Conservation (phyloP, 2,888 invertebrate genomes). For the Philereme vetulata region DNA sequence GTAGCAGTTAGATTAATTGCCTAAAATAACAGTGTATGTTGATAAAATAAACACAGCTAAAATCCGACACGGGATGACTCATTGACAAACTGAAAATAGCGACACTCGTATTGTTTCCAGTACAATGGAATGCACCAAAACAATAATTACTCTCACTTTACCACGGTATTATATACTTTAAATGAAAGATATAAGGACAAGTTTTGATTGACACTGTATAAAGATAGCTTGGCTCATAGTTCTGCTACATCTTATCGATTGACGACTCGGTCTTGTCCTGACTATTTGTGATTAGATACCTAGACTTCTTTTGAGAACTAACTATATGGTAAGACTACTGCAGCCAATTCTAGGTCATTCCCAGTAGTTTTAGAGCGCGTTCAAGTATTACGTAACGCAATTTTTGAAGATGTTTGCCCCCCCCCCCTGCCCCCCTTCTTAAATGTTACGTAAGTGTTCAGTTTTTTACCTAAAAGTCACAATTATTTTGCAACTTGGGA, state of each 20-base stretch:
- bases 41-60: conserved; percentile 37
- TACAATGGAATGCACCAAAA: conserved; percentile 40
- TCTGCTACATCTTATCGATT: conserved; percentile 18
- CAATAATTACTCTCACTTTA: conserved; percentile 21
- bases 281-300: conserved; percentile 6
- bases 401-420: too few species aligned
- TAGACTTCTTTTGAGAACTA: background rate
- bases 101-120: conserved; percentile 52
- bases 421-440: too few species aligned
- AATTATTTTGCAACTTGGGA: too few species aligned
- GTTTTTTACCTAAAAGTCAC: too few species aligned
- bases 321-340: too few species aligned
- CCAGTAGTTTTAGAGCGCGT: too few species aligned
- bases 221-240: conserved; percentile 19
- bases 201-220: conserved; percentile 2
- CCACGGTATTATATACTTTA: conserved; percentile 12
- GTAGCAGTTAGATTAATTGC: conserved; percentile 1
- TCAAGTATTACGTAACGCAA: too few species aligned
- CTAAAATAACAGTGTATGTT: conserved; percentile 24
- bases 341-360: too few species aligned
- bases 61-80: conserved; percentile 52
- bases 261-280: conserved; percentile 5
- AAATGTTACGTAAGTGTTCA: too few species aligned
- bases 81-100: conserved; percentile 59
- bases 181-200: background rate